Percentiles rank a stretch among this genome's conserved stretches.
phyloP scores from a whole-genome alignment of 2,113 vertebrate genomes.

The Xenus cinereus region DNA sequence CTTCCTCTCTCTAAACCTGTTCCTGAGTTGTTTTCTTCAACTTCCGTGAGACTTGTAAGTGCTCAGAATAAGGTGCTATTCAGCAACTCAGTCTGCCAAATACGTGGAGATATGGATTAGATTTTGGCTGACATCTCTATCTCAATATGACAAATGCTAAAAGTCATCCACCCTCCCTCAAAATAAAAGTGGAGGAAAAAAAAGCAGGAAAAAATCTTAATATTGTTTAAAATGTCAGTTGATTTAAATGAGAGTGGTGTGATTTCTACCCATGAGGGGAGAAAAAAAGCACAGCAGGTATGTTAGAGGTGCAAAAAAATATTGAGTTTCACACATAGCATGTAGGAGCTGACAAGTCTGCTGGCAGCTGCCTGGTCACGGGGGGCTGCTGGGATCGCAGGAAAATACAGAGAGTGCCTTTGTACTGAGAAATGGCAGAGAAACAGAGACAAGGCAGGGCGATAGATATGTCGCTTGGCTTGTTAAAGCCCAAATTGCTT shows the following conservation, averaged over 20 bases:
- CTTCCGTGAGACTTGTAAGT: background rate
- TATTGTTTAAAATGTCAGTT: constrained; percentile 55
- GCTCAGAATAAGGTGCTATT: background rate
- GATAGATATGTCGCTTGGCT: background rate
- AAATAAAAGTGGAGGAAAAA: background rate
- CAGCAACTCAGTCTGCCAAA: constrained; percentile 27
- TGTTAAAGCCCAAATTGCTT: background rate
- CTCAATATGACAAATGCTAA: background rate
- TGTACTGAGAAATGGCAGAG: constrained; percentile 11
- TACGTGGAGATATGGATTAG: background rate
- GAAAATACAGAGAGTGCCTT: background rate
- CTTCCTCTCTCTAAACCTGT: background rate
- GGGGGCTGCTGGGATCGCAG: background rate
- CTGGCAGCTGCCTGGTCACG: constrained; percentile 43
- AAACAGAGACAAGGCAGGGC: background rate
- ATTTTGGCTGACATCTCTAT: constrained; percentile 33
- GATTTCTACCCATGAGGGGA: constrained; percentile 45
- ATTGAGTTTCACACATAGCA: constrained; percentile 63
- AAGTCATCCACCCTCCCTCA: background rate
- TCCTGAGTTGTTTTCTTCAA: constrained; percentile 1
- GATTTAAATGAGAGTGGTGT: constrained; percentile 50
- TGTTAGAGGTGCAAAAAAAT: constrained; percentile 54
- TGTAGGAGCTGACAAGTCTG: constrained; percentile 47
- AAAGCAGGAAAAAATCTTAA: background rate
- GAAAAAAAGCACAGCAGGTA: constrained; percentile 41